phyloP scores from a whole-genome alignment of 2,888 invertebrate genomes.

The Odontocolon sp. region DNA sequence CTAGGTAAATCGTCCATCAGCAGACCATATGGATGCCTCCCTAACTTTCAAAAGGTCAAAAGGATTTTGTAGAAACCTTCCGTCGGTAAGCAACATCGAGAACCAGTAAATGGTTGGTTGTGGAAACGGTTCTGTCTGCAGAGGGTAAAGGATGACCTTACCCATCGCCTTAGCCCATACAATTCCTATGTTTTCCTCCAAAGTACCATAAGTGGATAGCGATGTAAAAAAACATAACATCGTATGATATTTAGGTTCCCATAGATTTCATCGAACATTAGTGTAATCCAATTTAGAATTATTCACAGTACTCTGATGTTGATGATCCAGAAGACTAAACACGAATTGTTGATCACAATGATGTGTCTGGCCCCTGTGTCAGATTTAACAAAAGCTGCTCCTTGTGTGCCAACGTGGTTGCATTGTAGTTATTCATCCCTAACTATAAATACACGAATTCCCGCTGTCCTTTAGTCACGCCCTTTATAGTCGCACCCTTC shows the following conservation, averaged over 20 bases:
- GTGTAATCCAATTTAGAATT: slow-evolving; percentile 74
- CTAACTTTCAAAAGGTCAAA: neutral
- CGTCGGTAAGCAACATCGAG: neutral
- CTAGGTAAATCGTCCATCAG: no score
- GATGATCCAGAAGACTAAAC: slow-evolving; percentile 49
- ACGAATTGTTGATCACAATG: slow-evolving; percentile 31
- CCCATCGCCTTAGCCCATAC: neutral
- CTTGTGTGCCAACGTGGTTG: slow-evolving; percentile 1
- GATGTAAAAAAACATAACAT: neutral
- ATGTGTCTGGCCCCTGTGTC: slow-evolving; percentile 10
- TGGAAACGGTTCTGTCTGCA: neutral
- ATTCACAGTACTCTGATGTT: slow-evolving; percentile 61
- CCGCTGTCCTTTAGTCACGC: no score
- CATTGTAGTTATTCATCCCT: slow-evolving; percentile 41
- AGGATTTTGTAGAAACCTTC: neutral
- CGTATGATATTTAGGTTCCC: neutral
- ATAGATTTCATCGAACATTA: neutral
- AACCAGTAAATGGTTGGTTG: neutral
- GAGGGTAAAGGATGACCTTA: neutral
- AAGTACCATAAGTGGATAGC: slow-evolving; percentile 6
- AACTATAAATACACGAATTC: slow-evolving; percentile 1
- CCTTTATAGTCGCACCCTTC: neutral
- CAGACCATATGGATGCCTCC: no score
- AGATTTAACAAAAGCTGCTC: slow-evolving; percentile 6
- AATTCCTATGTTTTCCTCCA: neutral